These are phyloP conservation scores for Cathartes aura DNA, from an alignment of 2,113 vertebrate genomes.

Conservation along the genomic window DNA sequence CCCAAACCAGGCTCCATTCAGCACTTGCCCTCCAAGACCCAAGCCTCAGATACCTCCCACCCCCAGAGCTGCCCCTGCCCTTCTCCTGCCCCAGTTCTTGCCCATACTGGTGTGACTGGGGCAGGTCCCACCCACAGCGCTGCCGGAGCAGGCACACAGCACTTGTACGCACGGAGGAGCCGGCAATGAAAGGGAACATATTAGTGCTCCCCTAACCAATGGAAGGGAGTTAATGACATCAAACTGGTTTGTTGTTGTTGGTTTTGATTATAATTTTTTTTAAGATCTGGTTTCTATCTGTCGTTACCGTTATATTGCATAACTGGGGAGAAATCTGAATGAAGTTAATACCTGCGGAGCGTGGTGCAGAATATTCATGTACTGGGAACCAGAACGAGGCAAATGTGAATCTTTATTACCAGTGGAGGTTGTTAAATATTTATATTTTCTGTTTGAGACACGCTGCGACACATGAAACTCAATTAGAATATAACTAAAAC, in stretches of 20 bases:
- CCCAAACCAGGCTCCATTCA: accelerated
- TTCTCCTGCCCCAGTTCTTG: neutral
- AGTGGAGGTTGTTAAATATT: conserved; percentile 70
- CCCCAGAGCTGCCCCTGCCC: neutral
- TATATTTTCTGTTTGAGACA: conserved; percentile 66
- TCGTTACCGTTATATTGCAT: conserved; percentile 46
- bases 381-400: conserved; percentile 44
- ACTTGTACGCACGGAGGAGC: accelerated
- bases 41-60: neutral
- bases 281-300: conserved; percentile 42
- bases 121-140: neutral
- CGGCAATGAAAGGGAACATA: neutral
- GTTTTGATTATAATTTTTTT: conserved; percentile 20
- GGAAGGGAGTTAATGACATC: conserved; percentile 4
- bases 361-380: conserved; percentile 50
- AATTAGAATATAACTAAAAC: conserved; percentile 50
- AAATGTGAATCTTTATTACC: conserved; percentile 70
- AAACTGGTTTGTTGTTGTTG: neutral
- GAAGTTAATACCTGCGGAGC: conserved; percentile 49
- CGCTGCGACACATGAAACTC: conserved; percentile 55
- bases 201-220: neutral
- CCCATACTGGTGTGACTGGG: neutral
- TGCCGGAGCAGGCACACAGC: accelerated
- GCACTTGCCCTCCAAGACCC: neutral
- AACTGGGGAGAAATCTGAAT: conserved; percentile 60